Percentiles rank a stretch among this genome's conserved stretches.
phyloP scores from a whole-genome alignment of 2,797 vertebrate genomes.

The Enteromius trimaculatus region DNA sequence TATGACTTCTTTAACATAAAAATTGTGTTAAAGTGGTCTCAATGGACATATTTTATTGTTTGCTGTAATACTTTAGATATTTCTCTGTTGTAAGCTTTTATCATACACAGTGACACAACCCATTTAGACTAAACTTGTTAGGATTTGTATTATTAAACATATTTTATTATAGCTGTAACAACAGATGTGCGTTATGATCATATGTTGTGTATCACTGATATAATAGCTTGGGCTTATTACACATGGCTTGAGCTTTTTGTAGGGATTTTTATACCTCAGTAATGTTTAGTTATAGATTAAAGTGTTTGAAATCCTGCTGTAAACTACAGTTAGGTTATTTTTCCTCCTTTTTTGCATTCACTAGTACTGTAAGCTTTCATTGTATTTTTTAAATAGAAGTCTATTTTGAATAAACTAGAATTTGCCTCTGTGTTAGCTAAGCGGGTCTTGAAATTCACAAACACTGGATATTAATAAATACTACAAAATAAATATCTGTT shows the following conservation, averaged over 20 bases:
- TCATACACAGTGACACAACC: neutral
- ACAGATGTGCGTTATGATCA: neutral
- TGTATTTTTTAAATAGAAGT: conserved; percentile 54
- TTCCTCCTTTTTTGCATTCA: conserved; percentile 16
- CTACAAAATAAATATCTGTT: neutral
- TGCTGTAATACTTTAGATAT: neutral
- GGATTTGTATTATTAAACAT: neutral
- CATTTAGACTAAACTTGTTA: neutral
- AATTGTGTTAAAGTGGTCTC: too few relatives aligned
- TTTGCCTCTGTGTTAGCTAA: conserved; percentile 43
- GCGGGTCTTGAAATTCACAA: conserved; percentile 10
- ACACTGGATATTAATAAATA: conserved; percentile 1
- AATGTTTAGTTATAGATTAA: conserved; percentile 18
- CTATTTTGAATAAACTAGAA: conserved; percentile 58
- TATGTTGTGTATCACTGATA: neutral
- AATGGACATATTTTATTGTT: neutral
- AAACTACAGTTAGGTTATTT: conserved; percentile 6
- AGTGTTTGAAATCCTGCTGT: conserved; percentile 38
- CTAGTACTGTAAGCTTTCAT: conserved; percentile 13
- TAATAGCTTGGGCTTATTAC: conserved; percentile 24
- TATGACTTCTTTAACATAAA: neutral
- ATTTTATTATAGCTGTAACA: neutral
- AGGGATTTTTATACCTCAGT: conserved; percentile 34
- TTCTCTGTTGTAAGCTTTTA: neutral
- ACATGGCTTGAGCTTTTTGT: conserved; percentile 37